phyloP scores from a whole-genome alignment of 2,797 vertebrate species.

The Balearica regulorum region DNA sequence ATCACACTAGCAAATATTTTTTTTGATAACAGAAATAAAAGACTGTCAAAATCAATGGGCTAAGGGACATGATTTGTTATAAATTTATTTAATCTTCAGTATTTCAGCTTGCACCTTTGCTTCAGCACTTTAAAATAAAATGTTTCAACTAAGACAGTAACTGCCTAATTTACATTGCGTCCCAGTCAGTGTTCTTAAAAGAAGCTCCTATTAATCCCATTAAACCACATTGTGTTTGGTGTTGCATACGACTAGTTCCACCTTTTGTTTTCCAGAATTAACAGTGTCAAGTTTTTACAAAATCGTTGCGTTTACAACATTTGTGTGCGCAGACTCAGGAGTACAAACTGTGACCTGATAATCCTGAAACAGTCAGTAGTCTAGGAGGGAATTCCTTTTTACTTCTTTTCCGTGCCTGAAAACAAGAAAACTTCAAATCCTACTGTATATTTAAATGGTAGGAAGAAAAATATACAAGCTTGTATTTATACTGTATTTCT shows the following conservation, averaged over 20 bases:
- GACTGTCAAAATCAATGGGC: conserved; percentile 67
- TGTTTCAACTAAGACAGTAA: conserved; percentile 61
- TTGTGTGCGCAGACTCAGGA: conserved; percentile 55
- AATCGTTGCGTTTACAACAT: conserved; percentile 66
- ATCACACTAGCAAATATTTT: conserved; percentile 1
- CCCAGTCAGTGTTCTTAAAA: conserved; percentile 57
- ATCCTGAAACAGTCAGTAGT: conserved; percentile 71
- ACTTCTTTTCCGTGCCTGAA: conserved; percentile 41
- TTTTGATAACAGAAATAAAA: conserved; percentile 49
- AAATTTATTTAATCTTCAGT: conserved; percentile 74
- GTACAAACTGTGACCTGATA: conserved; percentile 71
- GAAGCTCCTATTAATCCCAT: conserved; percentile 58
- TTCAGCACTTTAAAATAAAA: conserved; percentile 72
- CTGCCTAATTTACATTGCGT: conserved; percentile 68
- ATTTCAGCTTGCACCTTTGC: conserved; percentile 70
- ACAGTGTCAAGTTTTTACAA: conserved; percentile 71
- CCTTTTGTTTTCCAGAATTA: conserved; percentile 62
- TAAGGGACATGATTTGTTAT: conserved; percentile 64
- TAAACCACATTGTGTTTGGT: conserved; percentile 65
- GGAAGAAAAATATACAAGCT: conserved; percentile 75
- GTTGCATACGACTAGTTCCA: conserved; percentile 62
- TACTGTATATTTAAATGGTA: conserved; percentile 72
- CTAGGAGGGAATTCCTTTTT: conserved; percentile 41
- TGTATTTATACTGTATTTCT: conserved; percentile 70
- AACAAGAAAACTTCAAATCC: conserved; percentile 68